Evolutionary conservation across 2,113 vertebrate species (phyloP).

Genomic region (Mormyrus lacerda): DNA sequence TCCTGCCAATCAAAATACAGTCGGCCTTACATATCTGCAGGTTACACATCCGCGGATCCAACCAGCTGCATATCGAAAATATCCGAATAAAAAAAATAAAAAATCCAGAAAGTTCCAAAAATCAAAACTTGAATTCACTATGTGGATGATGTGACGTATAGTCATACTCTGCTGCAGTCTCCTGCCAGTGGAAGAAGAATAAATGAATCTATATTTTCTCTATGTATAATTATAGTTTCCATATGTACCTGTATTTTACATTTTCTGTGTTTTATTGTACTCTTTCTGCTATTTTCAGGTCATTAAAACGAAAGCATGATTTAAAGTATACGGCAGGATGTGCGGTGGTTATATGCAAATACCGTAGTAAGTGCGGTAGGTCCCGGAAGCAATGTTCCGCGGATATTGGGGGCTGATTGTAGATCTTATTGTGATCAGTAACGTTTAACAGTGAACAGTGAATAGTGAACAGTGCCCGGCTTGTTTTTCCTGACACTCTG

Average conservation of each 20-base stretch:
- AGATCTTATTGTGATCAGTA: not conserved
- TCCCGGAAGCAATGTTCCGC: not conserved
- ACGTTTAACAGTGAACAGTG: not conserved
- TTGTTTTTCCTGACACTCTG: not conserved
- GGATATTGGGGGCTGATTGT: not conserved
- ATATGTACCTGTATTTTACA: not conserved
- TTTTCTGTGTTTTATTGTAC: not conserved
- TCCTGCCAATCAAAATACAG: not conserved
- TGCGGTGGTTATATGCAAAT: not conserved
- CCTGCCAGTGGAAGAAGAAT: not conserved
- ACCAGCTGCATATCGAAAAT: not conserved
- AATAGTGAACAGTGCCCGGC: not conserved
- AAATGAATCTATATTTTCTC: not conserved
- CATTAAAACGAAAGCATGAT: not conserved
- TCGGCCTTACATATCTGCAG: not conserved
- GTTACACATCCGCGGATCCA: not conserved
- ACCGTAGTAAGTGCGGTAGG: too few relatives aligned
- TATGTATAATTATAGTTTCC: not conserved
- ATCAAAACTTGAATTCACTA: not conserved
- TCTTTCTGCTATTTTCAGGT: not conserved
- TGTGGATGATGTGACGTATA: not conserved
- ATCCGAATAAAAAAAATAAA: not conserved
- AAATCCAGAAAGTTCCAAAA: not conserved
- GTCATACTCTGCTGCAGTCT: not conserved
- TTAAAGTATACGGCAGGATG: not conserved